A percentile compares a stretch with the other conserved stretches of the same genome.
phyloP scores from a whole-genome alignment of 2,113 vertebrate species.

The Crypturellus undulatus region DNA sequence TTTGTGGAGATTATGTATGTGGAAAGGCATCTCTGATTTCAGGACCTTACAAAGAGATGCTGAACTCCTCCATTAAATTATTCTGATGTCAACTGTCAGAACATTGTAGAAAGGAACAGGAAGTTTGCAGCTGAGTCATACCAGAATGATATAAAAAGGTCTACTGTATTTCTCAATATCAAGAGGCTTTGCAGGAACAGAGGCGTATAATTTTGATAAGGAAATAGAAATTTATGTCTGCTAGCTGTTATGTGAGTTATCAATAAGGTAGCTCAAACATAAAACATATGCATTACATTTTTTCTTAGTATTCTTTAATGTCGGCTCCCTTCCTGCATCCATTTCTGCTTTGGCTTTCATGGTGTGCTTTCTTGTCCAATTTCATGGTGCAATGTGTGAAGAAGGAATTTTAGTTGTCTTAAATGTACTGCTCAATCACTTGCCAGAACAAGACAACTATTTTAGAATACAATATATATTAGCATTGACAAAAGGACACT shows the following conservation, averaged over 20 bases:
- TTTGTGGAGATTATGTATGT: background rate
- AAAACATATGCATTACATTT: background rate
- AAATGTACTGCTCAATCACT: background rate
- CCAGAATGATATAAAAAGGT: background rate
- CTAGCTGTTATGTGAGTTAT: background rate
- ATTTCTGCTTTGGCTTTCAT: background rate
- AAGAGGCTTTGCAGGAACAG: background rate
- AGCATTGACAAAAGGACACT: background rate
- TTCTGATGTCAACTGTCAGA: background rate
- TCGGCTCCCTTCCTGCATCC: too few species aligned
- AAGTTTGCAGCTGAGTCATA: background rate
- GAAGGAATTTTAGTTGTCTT: background rate
- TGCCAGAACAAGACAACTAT: background rate
- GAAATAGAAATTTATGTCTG: background rate
- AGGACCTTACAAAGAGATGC: background rate
- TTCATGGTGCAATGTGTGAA: background rate
- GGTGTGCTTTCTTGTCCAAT: background rate
- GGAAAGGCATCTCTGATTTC: background rate
- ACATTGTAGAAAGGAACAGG: background rate
- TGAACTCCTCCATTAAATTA: background rate
- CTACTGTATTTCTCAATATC: background rate
- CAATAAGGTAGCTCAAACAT: background rate
- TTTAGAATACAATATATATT: background rate
- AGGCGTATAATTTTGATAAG: background rate
- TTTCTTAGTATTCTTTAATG: background rate